Evolutionary conservation across 2,888 invertebrate genomes (phyloP).

Genomic region (Calliopum simillimum): DNA sequence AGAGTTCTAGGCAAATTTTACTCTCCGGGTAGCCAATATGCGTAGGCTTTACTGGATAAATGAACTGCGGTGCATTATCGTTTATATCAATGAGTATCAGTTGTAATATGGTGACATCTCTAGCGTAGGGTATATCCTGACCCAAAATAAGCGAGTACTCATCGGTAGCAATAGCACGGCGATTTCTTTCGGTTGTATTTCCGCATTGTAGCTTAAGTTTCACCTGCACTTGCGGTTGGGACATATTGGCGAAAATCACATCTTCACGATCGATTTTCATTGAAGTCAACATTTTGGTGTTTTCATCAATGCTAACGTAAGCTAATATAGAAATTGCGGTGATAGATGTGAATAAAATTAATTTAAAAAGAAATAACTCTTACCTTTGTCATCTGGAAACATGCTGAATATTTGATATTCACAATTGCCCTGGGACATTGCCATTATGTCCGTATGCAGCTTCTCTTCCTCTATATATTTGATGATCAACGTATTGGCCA

Average conservation of each 20-base stretch:
- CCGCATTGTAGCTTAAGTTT: constrained; percentile 48
- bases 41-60: constrained; percentile 39
- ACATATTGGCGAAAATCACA: constrained; percentile 45
- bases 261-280: constrained; percentile 53
- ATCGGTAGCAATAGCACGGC: neutral
- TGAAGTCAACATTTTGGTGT: constrained; percentile 48
- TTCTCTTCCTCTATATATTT: constrained; percentile 51
- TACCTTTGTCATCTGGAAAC: constrained; percentile 51
- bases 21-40: constrained; percentile 52
- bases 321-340: constrained; percentile 38
- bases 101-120: constrained; percentile 48
- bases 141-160: constrained; percentile 36
- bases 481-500: constrained; percentile 48
- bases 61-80: constrained; percentile 54
- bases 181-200: neutral
- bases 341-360: neutral
- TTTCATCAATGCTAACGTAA: constrained; percentile 49
- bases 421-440: constrained; percentile 47
- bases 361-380: neutral
- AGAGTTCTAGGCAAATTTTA: constrained; percentile 43
- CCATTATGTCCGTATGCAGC: constrained; percentile 46
- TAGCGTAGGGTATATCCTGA: constrained; percentile 48
- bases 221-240: constrained; percentile 50
- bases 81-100: constrained; percentile 55
- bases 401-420: constrained; percentile 45